These are phyloP conservation scores for Priapulus caudatus DNA, from an alignment of 2,888 invertebrate genomes.

Conservation along the genomic window DNA sequence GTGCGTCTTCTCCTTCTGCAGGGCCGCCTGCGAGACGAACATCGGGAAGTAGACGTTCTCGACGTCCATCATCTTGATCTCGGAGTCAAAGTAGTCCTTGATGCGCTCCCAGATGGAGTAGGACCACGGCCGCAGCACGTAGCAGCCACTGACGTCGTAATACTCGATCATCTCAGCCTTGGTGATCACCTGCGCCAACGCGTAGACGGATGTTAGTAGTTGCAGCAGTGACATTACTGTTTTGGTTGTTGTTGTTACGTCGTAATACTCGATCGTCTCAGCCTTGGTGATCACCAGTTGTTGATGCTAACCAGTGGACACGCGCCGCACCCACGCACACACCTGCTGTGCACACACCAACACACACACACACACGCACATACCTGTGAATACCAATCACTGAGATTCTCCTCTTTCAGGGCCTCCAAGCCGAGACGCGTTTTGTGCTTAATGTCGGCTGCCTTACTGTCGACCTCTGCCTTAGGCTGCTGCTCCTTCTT, in stretches of 20 bases:
- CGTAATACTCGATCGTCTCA: conserved; percentile 98
- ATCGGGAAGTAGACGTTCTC: conserved; percentile 97
- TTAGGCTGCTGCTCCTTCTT: conserved; percentile 13
- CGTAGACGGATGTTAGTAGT: too few relatives aligned
- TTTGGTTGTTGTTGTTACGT: too few relatives aligned
- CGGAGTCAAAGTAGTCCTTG: conserved; percentile 65
- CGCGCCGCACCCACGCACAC: too few relatives aligned
- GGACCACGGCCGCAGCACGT: conserved; percentile 94
- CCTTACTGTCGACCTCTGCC: conserved; percentile 7
- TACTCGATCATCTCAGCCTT: conserved; percentile 97
- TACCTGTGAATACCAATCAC: conserved; percentile 97
- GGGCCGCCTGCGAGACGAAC: conserved; percentile 77
- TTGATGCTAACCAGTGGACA: too few relatives aligned
- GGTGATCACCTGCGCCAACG: conserved; percentile 52
- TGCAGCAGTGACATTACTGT: too few relatives aligned
- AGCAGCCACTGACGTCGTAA: conserved; percentile 98
- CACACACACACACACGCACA: too few relatives aligned
- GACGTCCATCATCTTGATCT: conserved; percentile 82
- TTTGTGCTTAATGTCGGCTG: conserved; percentile 8
- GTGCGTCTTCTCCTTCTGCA: conserved; percentile 91
- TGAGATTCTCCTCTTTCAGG: conserved; percentile 75
- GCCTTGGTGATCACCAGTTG: conserved; percentile 71
- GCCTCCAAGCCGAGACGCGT: conserved; percentile 70
- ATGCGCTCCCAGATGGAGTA: conserved; percentile 91
- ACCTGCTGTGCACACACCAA: too few relatives aligned